These are phyloP conservation scores for Sinocyclocheilus rhinocerous DNA, from an alignment of 2,113 vertebrate species.

Conservation along the genomic window DNA sequence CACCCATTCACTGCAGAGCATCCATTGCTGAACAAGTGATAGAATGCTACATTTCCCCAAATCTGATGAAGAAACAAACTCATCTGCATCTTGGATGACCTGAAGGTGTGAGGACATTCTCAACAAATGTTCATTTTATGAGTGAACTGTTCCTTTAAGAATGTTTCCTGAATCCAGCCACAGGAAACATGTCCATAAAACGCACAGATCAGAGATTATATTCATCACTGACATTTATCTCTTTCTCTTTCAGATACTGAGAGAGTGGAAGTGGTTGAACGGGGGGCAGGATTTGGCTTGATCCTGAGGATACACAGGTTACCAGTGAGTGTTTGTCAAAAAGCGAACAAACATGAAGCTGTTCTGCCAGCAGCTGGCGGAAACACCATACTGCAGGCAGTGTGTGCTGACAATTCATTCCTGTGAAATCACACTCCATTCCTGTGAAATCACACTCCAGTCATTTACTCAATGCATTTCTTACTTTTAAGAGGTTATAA, in stretches of 20 bases:
- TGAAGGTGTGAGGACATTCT: no score
- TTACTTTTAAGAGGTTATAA: neutral
- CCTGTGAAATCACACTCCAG: neutral
- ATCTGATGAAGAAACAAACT: neutral
- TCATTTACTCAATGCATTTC: neutral
- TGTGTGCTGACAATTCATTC: neutral
- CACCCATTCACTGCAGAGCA: neutral
- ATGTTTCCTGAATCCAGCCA: neutral
- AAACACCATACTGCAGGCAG: neutral
- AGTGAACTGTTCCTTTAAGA: no score
- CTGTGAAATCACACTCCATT: neutral
- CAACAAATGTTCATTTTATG: no score
- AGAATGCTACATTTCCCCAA: neutral
- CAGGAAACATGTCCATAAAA: neutral
- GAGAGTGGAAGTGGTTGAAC: constrained; percentile 56
- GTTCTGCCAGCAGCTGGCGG: constrained; percentile 17
- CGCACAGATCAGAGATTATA: neutral
- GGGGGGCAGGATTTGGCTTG: constrained; percentile 42
- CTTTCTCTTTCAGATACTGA: constrained; percentile 48
- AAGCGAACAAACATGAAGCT: neutral
- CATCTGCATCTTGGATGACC: no score
- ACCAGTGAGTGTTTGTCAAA: neutral
- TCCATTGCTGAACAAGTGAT: neutral
- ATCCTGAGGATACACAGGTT: neutral
- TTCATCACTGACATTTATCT: constrained; percentile 3